Conservation (phyloP, 2,888 invertebrate genomes). For the Hyalella azteca region DNA sequence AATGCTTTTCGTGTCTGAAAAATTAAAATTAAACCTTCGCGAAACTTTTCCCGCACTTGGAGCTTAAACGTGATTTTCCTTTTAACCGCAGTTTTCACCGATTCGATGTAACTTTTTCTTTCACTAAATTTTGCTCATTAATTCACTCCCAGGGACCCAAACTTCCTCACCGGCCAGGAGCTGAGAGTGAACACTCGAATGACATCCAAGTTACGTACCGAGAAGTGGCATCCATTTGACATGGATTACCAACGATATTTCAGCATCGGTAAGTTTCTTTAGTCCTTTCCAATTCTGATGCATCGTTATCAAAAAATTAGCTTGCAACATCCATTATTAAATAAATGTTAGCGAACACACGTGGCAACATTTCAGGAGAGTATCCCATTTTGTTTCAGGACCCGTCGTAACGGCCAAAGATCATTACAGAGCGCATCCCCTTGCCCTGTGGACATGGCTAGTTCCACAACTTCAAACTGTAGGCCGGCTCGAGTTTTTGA, state of each 20-base stretch:
- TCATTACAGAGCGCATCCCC: conserved; percentile 91
- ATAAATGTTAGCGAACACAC: no score
- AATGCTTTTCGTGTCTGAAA: no score
- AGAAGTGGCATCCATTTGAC: conserved; percentile 91
- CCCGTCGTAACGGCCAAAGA: conserved; percentile 88
- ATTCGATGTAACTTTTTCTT: no score
- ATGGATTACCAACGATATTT: conserved; percentile 90
- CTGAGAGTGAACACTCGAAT: conserved; percentile 74
- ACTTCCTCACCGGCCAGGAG: conserved; percentile 76
- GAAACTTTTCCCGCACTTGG: no score
- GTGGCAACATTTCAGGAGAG: neutral
- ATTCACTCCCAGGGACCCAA: conserved; percentile 76
- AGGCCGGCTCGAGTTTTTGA: conserved; percentile 54
- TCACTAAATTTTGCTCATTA: neutral
- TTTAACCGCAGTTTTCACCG: no score
- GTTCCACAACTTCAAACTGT: conserved; percentile 74
- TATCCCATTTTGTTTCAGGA: conserved; percentile 69
- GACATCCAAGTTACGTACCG: conserved; percentile 71
- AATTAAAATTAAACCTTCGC: no score
- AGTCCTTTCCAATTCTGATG: no score
- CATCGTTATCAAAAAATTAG: no score
- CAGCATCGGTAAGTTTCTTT: conserved; percentile 75
- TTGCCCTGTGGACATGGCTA: conserved; percentile 93
- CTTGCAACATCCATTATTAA: no score
- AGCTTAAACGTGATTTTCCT: no score